phyloP scores from a whole-genome alignment of 2,113 vertebrate genomes.

The Falcunculus frontatus region DNA sequence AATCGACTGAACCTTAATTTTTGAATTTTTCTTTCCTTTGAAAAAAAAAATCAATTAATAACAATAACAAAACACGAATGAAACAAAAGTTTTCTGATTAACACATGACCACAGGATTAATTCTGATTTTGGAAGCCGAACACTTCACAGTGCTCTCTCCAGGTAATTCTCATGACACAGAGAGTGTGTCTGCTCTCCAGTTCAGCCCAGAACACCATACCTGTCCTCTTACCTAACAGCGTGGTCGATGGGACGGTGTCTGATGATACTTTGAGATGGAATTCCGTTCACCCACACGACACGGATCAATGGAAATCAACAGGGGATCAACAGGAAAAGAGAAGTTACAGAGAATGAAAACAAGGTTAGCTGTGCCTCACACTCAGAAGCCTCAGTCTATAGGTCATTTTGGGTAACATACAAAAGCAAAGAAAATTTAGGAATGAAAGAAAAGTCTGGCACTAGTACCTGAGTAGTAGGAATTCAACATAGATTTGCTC shows the following conservation, averaged over 20 bases:
- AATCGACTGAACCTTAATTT: not conserved
- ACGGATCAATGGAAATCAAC: constrained; percentile 42
- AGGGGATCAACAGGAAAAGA: constrained; percentile 16
- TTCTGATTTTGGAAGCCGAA: not conserved
- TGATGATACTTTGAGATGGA: constrained; percentile 77
- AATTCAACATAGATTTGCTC: constrained; percentile 86
- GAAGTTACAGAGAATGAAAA: constrained; percentile 45
- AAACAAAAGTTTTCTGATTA: not conserved
- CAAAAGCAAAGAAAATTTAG: constrained; percentile 24
- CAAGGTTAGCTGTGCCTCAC: constrained; percentile 34
- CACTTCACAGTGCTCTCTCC: not conserved
- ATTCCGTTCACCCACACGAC: constrained; percentile 46
- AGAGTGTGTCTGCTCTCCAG: not conserved
- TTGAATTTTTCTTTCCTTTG: not conserved
- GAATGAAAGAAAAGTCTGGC: constrained; percentile 60
- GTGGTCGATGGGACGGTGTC: constrained; percentile 79
- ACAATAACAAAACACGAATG: not conserved
- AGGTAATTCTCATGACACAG: not conserved
- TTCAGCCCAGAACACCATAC: not conserved
- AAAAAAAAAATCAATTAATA: not conserved
- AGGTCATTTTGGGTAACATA: not conserved
- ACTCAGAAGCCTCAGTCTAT: not conserved
- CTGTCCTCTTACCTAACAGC: constrained; percentile 77
- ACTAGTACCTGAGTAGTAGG: constrained; percentile 81
- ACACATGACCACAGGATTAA: not conserved